These are phyloP conservation scores for Paramormyrops kingsleyae DNA, from an alignment of 2,113 vertebrate species.

Conservation along the genomic window DNA sequence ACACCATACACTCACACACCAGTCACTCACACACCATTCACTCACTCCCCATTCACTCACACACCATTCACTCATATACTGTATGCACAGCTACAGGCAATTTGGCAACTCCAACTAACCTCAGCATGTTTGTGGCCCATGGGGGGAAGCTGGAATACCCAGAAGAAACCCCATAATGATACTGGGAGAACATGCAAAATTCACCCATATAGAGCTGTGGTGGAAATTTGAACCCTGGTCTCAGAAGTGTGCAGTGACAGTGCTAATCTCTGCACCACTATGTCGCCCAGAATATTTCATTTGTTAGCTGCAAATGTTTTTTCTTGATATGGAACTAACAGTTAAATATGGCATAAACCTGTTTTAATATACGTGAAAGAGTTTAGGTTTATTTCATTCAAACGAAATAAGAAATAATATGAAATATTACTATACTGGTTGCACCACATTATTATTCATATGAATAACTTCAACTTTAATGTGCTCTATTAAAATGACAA, in stretches of 20 bases:
- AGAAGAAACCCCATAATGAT: background rate
- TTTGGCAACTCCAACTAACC: background rate
- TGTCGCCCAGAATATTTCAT: background rate
- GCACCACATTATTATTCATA: background rate
- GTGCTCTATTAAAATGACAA: background rate
- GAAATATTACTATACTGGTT: background rate
- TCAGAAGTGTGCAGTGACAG: background rate
- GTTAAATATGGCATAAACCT: background rate
- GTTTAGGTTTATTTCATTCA: background rate
- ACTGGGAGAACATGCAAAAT: background rate
- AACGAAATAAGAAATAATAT: background rate
- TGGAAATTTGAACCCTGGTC: background rate
- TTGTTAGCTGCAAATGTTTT: background rate
- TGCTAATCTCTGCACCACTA: background rate
- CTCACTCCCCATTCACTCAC: too few species aligned
- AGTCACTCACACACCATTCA: too few species aligned
- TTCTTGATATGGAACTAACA: background rate
- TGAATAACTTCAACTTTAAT: background rate
- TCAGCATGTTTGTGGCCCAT: background rate
- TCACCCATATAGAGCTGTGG: background rate
- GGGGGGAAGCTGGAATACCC: too few species aligned
- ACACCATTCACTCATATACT: too few species aligned
- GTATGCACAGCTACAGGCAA: background rate
- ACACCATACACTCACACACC: too few species aligned
- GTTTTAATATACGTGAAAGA: background rate